These are phyloP conservation scores for Rhyacophila brunnea DNA, from an alignment of 1,140 invertebrate species.

Conservation along the genomic window DNA sequence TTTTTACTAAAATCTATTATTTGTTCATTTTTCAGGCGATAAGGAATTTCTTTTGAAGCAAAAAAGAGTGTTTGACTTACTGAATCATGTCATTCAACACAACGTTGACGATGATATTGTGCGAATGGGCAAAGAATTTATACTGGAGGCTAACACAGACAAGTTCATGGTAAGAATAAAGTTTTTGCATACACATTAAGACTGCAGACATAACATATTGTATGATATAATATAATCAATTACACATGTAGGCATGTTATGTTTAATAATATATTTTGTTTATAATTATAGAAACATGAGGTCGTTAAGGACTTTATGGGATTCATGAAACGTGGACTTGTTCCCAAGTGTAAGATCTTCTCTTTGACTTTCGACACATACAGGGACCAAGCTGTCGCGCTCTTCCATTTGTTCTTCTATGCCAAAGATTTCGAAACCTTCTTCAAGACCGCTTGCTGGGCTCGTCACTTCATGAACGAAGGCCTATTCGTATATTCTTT, in stretches of 20 bases:
- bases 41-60: constrained; percentile 57
- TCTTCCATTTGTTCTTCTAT: constrained; percentile 55
- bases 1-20: not conserved
- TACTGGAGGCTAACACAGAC: constrained; percentile 54
- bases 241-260: not conserved
- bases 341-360: constrained; percentile 55
- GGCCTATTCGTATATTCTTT: constrained; percentile 56
- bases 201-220: not conserved
- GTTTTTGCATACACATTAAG: constrained; percentile 1
- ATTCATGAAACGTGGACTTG: constrained; percentile 48
- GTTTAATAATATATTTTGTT: not conserved
- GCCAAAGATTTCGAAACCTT: constrained; percentile 59
- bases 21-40: constrained; percentile 40
- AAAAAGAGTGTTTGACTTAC: constrained; percentile 58
- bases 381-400: constrained; percentile 44
- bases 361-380: constrained; percentile 52
- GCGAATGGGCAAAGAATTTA: constrained; percentile 55
- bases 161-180: constrained; percentile 40
- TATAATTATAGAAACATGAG: constrained; percentile 51
- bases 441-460: constrained; percentile 53
- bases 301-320: constrained; percentile 57
- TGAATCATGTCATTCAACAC: constrained; percentile 2
- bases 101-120: constrained; percentile 46
- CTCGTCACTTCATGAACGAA: constrained; percentile 53
- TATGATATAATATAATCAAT: not conserved